phyloP scores from a whole-genome alignment of 2,888 invertebrate genomes.

The Mystacides longicornis region DNA sequence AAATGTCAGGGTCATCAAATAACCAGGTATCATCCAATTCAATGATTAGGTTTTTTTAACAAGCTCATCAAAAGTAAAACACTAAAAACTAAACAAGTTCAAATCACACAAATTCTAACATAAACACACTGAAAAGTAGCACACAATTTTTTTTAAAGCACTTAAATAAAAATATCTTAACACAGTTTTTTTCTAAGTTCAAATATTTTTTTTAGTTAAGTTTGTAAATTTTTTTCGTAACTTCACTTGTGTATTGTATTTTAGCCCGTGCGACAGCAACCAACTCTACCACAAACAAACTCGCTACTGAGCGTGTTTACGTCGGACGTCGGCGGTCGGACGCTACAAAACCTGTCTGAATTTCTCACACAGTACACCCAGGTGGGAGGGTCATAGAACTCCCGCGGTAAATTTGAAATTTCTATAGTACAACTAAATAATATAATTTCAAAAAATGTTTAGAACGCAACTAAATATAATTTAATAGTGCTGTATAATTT shows the following conservation, averaged over 20 bases:
- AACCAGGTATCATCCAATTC: not conserved
- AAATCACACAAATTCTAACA: not conserved
- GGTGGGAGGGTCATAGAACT: constrained; percentile 1
- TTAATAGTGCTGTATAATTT: no score
- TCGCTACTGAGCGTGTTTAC: not conserved
- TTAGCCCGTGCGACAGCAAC: not conserved
- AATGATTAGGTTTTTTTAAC: no score
- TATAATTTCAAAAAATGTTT: no score
- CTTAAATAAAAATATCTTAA: no score
- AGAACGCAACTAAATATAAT: no score
- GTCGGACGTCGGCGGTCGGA: not conserved
- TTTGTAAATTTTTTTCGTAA: no score
- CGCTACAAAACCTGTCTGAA: not conserved
- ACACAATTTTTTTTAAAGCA: not conserved
- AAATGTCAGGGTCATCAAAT: not conserved
- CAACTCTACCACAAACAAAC: no score
- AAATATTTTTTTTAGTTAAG: no score
- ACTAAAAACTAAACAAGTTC: not conserved
- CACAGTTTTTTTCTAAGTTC: no score
- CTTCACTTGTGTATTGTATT: no score
- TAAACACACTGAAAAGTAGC: not conserved
- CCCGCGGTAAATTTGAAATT: not conserved
- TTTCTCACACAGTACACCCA: not conserved
- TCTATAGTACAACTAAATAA: no score
- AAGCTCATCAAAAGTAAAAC: no score